Conservation (phyloP, 2,113 vertebrate species). For the Perca fluviatilis region DNA sequence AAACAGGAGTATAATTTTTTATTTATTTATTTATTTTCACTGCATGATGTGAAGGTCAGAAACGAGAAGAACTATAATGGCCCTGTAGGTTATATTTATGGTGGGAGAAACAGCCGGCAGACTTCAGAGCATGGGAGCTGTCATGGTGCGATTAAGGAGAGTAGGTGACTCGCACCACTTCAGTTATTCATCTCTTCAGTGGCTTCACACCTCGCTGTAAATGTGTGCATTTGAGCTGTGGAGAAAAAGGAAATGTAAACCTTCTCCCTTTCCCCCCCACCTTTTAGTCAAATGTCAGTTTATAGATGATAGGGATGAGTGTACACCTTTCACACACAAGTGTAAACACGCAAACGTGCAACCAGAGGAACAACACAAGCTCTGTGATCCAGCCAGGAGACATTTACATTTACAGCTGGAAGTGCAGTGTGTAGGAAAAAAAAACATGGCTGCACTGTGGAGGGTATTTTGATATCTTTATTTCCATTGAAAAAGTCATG, state of each 20-base stretch:
- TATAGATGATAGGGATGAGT: background rate
- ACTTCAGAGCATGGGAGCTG: slow-evolving; percentile 25
- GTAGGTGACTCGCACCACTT: slow-evolving; percentile 47
- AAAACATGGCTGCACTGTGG: slow-evolving; percentile 28
- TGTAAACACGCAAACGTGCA: slow-evolving; percentile 24
- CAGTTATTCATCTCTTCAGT: slow-evolving; percentile 18
- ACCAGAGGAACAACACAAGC: slow-evolving; percentile 19
- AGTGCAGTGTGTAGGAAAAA: background rate
- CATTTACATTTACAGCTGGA: slow-evolving; percentile 38
- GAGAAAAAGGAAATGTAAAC: slow-evolving; percentile 27
- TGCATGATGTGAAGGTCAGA: slow-evolving; percentile 5
- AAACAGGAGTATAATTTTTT: background rate
- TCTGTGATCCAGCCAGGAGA: slow-evolving; percentile 37
- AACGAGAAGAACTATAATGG: background rate
- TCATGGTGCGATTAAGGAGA: slow-evolving; percentile 7
- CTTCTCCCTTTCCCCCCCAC: slow-evolving; percentile 6
- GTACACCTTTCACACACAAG: slow-evolving; percentile 24
- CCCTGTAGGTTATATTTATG: background rate
- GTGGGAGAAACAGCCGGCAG: slow-evolving; percentile 13
- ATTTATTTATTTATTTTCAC: too few relatives aligned
- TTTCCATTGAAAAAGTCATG: slow-evolving; percentile 43
- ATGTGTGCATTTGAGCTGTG: slow-evolving; percentile 12
- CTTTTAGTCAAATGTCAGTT: slow-evolving; percentile 27
- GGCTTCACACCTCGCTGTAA: slow-evolving; percentile 30
- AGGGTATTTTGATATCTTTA: slow-evolving; percentile 62